Evolutionary conservation across 2,113 vertebrate species (phyloP), one percentile per base, ranked within the genome.

Genomic region (Amphiprion ocellaris): DNA sequence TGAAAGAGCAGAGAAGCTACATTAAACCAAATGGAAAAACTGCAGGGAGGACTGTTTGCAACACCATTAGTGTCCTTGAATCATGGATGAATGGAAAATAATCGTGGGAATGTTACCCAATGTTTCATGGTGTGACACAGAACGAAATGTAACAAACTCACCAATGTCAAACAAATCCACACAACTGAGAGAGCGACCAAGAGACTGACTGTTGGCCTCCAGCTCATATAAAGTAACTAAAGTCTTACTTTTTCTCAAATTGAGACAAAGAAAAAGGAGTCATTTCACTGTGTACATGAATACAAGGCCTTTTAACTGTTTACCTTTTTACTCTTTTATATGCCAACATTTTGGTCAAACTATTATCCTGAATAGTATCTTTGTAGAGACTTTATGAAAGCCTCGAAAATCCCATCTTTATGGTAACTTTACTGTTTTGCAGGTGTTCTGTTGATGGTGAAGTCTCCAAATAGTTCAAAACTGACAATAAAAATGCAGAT

Each of bases 191-290:
- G 49, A 50, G 49, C n/a, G 4, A 1, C 2, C 10, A 41, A 41
- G 39, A 10, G 11, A 44, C 41, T 44, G 41, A 4, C 41, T 44
- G 41, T 4, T 15, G 11, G 12, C 33, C 8, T 37, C 33, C 33
- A 37, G 33, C 33, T 8, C 33, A 10, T 37, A 44, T 14, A 14
- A 44, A 15, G 41, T 4, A 44, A 10, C 33, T 37, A 37, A 37
- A 44, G 33, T 26, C 53, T 68, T 26, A 23, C 33, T 68, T 50
- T 26, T 54, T 19, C 39, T 68, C 39, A 54, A 68, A n/a, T 54
- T 21, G 39, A 54, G 23, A 41, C 50, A 9, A n/a, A 68, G 23
- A n/a, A 68, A 23, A 15, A 15, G 7, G 41, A 12, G 41, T 44
- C 41, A 44, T 44, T 44, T 44, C 41, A 14, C 14, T 44, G 41